phyloP scores from a whole-genome alignment of 2,888 invertebrate genomes.

The Cerastis rubricosa region DNA sequence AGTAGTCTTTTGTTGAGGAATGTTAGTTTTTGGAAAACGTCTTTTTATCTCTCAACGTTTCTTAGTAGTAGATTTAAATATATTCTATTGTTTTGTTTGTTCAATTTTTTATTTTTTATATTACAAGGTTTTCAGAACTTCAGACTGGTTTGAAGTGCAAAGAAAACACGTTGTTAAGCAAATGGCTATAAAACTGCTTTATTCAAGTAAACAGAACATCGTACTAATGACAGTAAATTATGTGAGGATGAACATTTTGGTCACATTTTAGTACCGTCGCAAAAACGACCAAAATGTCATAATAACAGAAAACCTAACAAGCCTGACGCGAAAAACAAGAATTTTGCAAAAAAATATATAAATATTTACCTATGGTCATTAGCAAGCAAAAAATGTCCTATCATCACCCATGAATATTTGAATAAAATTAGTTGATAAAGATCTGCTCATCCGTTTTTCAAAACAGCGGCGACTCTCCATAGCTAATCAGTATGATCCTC shows the following conservation, averaged over 20 bases:
- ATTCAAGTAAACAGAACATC: not conserved
- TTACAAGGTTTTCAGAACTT: not conserved
- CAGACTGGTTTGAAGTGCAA: not conserved
- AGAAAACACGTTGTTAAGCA: not conserved
- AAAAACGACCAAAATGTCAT: not conserved
- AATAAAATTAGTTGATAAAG: conserved; percentile 16
- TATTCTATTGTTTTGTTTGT: not conserved
- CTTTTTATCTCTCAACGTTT: not conserved
- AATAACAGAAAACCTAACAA: not conserved
- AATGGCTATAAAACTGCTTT: not conserved
- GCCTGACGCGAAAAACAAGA: not conserved
- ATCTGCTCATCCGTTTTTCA: not conserved
- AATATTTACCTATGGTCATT: too few species aligned
- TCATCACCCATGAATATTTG: not conserved
- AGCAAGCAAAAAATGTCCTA: not conserved
- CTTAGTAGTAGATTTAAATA: not conserved
- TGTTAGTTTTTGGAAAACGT: not conserved
- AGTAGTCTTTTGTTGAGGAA: not conserved
- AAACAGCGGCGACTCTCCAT: too few species aligned
- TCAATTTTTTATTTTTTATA: too few species aligned
- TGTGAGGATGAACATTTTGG: not conserved
- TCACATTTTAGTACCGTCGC: not conserved
- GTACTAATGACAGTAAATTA: not conserved
- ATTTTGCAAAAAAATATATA: not conserved
- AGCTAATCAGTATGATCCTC: not conserved